Evolutionary conservation across 2,113 vertebrate genomes (phyloP).

Genomic region (Anguilla japonica): DNA sequence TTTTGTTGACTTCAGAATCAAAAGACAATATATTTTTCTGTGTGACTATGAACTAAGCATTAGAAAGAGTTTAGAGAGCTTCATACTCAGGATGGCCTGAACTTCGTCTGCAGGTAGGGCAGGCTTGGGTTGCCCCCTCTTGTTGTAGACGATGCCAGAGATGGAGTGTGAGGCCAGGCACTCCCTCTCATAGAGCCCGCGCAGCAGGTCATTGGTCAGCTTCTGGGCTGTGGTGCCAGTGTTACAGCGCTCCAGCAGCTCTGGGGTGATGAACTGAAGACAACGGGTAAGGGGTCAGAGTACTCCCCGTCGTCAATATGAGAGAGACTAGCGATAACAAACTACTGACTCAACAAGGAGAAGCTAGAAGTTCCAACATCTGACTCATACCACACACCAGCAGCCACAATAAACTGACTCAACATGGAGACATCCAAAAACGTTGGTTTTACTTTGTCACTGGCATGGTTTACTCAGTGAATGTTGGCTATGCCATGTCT

Average conservation of each 20-base stretch:
- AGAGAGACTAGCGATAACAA: neutral
- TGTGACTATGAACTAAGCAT: neutral
- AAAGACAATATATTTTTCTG: neutral
- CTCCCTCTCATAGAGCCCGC: slow-evolving; percentile 52
- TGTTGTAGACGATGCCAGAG: slow-evolving; percentile 54
- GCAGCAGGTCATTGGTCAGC: slow-evolving; percentile 56
- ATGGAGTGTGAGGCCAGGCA: slow-evolving; percentile 58
- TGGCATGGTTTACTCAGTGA: no score
- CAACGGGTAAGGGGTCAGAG: neutral
- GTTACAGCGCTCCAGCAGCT: slow-evolving; percentile 48
- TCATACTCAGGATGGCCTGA: slow-evolving; percentile 54
- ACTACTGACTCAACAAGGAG: neutral
- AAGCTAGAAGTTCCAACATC: neutral
- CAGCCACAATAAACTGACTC: neutral
- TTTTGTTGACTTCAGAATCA: neutral
- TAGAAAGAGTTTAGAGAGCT: neutral
- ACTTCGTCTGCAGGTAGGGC: slow-evolving; percentile 56
- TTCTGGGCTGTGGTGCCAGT: slow-evolving; percentile 52
- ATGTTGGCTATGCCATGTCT: neutral
- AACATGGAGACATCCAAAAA: no score
- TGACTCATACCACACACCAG: neutral
- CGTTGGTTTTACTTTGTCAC: no score
- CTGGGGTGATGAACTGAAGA: slow-evolving; percentile 42
- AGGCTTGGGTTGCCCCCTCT: slow-evolving; percentile 55
- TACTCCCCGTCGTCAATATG: neutral